phyloP scores from a whole-genome alignment of 2,888 invertebrate species.

The Himalopsyche kuldschensis region DNA sequence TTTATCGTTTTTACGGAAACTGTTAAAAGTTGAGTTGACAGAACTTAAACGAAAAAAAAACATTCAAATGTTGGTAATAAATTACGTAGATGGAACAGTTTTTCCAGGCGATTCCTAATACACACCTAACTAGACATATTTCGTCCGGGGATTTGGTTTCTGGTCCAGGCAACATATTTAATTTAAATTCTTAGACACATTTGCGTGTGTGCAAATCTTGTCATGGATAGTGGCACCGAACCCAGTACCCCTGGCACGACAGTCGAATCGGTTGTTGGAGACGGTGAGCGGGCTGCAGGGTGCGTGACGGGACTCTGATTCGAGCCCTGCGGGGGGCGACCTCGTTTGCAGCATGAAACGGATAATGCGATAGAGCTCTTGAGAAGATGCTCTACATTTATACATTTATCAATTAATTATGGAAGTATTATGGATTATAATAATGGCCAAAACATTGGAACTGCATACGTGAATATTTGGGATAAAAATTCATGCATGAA shows the following conservation, averaged over 20 bases:
- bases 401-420: neutral
- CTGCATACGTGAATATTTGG: no score
- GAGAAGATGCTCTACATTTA: neutral
- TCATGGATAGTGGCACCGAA: neutral
- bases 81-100: no score
- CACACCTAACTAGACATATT: no score
- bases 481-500: no score
- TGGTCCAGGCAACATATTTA: neutral
- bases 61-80: no score
- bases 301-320: conserved; percentile 5
- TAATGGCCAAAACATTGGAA: no score
- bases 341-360: conserved; percentile 10
- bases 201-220: neutral
- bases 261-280: neutral
- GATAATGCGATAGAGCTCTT: neutral
- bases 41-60: no score
- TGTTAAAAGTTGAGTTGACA: no score
- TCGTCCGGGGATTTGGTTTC: neutral
- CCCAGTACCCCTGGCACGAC: neutral
- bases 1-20: no score
- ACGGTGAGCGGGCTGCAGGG: conserved; percentile 1
- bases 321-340: conserved; percentile 19
- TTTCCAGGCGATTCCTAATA: no score
- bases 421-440: no score
- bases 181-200: neutral